Conservation (phyloP, 2,797 vertebrate species). For the Enteromius viviparus region DNA sequence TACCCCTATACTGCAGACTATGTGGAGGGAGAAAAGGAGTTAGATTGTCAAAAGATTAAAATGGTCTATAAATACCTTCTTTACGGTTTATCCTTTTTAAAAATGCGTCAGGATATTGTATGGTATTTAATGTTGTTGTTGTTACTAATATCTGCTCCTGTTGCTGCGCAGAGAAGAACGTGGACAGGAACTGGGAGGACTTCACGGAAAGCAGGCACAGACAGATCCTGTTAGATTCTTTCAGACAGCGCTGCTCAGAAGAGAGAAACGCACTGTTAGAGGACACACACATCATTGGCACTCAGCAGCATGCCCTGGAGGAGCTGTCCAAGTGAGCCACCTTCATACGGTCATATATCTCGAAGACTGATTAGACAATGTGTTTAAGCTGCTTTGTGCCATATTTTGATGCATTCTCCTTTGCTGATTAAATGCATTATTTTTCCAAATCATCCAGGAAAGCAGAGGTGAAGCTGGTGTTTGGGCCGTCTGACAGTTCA, state of each 20-base stretch:
- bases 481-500: slow-evolving; percentile 60
- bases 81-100: neutral
- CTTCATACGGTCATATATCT: neutral
- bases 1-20: neutral
- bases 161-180: slow-evolving; percentile 69
- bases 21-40: no score
- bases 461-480: slow-evolving; percentile 74
- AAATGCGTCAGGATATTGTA: neutral
- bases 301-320: slow-evolving; percentile 67
- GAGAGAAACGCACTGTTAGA: slow-evolving; percentile 62
- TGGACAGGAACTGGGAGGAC: slow-evolving; percentile 64
- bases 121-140: neutral
- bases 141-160: neutral
- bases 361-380: neutral
- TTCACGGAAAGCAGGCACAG: slow-evolving; percentile 69
- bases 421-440: neutral
- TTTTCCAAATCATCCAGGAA: slow-evolving; percentile 66
- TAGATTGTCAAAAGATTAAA: neutral
- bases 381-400: neutral
- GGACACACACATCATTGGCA: slow-evolving; percentile 64
- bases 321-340: slow-evolving; percentile 70
- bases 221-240: slow-evolving; percentile 74
- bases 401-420: neutral
- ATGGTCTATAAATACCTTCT: neutral
- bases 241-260: slow-evolving; percentile 65